Evolutionary conservation across 2,113 vertebrate species (phyloP), one percentile per base, ranked within the genome.

Genomic region (Sorex fumeus): DNA sequence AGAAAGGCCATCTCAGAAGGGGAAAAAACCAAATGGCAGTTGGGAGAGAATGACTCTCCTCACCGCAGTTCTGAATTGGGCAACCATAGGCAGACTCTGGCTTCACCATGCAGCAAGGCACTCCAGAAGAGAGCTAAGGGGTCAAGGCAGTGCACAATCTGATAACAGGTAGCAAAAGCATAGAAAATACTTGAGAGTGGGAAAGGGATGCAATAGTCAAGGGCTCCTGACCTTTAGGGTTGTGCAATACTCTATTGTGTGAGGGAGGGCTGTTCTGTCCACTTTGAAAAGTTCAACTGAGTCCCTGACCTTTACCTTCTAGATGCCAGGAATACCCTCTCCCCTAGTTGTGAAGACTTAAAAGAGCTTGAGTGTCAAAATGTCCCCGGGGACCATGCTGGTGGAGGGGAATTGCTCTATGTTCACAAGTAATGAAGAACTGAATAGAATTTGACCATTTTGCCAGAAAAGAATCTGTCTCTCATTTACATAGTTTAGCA

Each of bases 381-480:
- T 67, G 19, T 34, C 32, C 19, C 50, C 66, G 60, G 9, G 45
- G 4, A 47, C 30, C 32, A 89, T 0, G 6, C 8, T 1, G 28
- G 4, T 0, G 64, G 3, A 27, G 32, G 25, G 67, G 69, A 87
- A 32, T 11, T 27, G 13, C 23, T 16, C 53, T 32, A 45, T 25
- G 72, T 66, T 15, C 32, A 72, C 53, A 45, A 79, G 23, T 25
- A 76, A 70, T 6, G 72, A 28, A 87, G 23, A 76, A 84, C 21
- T 57, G 10, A 87, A 71, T 69, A 71, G 23, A 67, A 67, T 40
- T 64, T 66, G n/a, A 25, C 19, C 47, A 47, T 50, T 90, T 84
- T 84, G 57, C 1, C 50, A 80, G 64, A 92, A 92, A 92, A 70
- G 32, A 90, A 70, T 57, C 32, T 78, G 28, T 57, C 57, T 60